These are phyloP conservation scores for Atherinomorus stipes DNA, from an alignment of 2,113 vertebrate species.

Conservation along the genomic window DNA sequence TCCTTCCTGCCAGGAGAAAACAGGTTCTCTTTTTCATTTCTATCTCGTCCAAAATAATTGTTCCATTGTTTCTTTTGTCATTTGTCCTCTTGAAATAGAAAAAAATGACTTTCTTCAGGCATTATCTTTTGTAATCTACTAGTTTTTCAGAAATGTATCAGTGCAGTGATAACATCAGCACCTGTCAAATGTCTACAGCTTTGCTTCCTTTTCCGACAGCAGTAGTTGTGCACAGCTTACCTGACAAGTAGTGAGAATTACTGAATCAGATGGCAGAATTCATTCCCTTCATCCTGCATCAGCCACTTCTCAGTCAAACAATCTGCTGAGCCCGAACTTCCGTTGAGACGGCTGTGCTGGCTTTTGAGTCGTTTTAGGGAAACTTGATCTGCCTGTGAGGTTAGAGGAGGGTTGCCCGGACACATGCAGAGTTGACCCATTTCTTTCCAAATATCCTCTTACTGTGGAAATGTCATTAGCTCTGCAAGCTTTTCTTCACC, in stretches of 20 bases:
- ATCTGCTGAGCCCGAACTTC: constrained; percentile 35
- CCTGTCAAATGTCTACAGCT: background rate
- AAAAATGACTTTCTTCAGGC: too few relatives aligned
- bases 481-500: constrained; percentile 45
- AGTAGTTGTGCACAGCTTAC: background rate
- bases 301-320: constrained; percentile 26
- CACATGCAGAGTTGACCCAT: constrained; percentile 42
- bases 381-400: constrained; percentile 16
- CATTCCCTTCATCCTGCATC: background rate
- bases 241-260: constrained; percentile 11
- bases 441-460: constrained; percentile 68
- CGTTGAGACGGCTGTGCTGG: constrained; percentile 11
- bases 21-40: constrained; percentile 82
- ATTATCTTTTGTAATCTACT: background rate
- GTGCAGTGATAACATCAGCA: too few relatives aligned
- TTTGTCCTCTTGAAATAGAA: too few relatives aligned
- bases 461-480: constrained; percentile 59
- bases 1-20: constrained; percentile 94
- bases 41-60: background rate
- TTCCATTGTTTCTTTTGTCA: too few relatives aligned
- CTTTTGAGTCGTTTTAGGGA: constrained; percentile 31
- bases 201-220: background rate
- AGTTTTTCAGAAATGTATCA: too few relatives aligned
- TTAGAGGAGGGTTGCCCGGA: constrained; percentile 8
- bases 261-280: constrained; percentile 6